Evolutionary conservation across 2,113 vertebrate species (phyloP).

Genomic region (Delphinapterus leucas): DNA sequence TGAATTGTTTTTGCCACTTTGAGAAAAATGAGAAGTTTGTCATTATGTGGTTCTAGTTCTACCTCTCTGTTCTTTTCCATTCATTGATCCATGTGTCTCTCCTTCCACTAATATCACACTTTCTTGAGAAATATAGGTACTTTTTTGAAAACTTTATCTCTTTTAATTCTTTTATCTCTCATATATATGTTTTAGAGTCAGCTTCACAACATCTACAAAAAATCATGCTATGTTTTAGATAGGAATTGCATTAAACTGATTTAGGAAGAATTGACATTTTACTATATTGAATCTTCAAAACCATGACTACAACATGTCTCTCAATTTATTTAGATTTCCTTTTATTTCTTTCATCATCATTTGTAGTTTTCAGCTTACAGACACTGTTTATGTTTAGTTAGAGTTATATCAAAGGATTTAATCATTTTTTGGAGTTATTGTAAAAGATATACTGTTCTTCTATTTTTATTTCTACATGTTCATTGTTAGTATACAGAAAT

Average conservation of each 20-base stretch:
- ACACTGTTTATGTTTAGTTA: background rate
- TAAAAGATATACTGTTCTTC: background rate
- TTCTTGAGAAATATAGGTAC: background rate
- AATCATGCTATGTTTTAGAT: background rate
- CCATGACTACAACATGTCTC: background rate
- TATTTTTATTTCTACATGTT: background rate
- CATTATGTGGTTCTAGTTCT: background rate
- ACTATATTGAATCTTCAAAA: background rate
- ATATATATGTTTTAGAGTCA: background rate
- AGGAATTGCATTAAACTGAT: background rate
- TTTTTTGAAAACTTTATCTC: background rate
- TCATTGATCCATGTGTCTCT: background rate
- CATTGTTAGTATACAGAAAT: background rate
- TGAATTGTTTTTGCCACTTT: background rate
- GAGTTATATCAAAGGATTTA: background rate
- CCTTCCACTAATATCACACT: background rate
- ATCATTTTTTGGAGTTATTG: background rate
- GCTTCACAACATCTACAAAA: background rate
- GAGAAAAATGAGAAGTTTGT: background rate
- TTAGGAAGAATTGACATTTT: background rate
- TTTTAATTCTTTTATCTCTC: background rate
- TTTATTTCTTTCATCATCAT: background rate
- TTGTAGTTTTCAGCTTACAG: background rate
- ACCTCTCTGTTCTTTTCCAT: background rate
- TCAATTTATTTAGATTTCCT: background rate